phyloP scores from a whole-genome alignment of 2,888 invertebrate species.

The Nymphalis c-album region DNA sequence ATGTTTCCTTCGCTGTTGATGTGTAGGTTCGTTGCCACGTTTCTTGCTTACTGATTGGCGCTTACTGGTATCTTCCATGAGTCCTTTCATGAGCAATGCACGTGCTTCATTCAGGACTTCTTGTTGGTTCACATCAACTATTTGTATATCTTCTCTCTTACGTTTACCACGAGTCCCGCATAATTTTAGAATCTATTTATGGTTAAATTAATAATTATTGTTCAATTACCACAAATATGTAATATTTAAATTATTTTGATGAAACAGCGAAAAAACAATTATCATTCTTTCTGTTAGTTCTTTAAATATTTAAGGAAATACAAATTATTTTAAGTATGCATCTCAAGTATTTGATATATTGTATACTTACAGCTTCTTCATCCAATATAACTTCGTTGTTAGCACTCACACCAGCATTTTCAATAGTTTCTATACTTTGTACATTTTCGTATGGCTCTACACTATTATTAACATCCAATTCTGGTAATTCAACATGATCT shows the following conservation, averaged over 20 bases:
- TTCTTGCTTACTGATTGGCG: constrained; percentile 78
- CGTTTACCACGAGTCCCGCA: constrained; percentile 85
- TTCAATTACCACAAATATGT: no score
- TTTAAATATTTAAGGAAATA: no score
- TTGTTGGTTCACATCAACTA: constrained; percentile 91
- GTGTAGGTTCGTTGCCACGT: constrained; percentile 83
- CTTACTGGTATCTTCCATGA: constrained; percentile 86
- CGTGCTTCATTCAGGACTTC: constrained; percentile 90
- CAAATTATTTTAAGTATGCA: no score
- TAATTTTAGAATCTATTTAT: constrained; percentile 82
- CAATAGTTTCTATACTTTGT: constrained; percentile 17
- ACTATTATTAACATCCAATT: constrained; percentile 44
- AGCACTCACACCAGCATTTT: constrained; percentile 17
- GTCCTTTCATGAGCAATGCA: constrained; percentile 90
- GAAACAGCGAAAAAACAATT: no score
- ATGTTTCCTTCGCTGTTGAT: constrained; percentile 91
- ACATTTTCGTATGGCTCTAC: constrained; percentile 25
- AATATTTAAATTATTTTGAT: no score
- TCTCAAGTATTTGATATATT: background rate
- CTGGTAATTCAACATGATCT: constrained; percentile 44
- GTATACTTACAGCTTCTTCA: constrained; percentile 71
- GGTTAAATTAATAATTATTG: no score
- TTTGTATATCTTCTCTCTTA: constrained; percentile 84
- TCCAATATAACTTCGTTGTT: constrained; percentile 50
- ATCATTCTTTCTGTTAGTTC: no score